These are phyloP conservation scores for Neelides folsomi DNA, from an alignment of 2,888 invertebrate genomes.

Conservation along the genomic window DNA sequence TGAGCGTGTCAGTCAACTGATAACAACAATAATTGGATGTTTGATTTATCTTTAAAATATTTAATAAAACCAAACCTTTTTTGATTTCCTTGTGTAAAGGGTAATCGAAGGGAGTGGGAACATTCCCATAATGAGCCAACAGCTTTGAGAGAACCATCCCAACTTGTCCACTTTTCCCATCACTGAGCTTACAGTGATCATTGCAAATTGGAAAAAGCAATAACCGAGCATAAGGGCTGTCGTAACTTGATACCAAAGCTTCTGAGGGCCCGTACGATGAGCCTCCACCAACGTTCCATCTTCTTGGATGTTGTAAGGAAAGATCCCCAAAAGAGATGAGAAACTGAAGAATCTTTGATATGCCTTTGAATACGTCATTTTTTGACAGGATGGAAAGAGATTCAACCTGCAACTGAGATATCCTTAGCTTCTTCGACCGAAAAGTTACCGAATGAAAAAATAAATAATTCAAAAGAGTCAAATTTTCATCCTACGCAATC, in stretches of 20 bases:
- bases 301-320: constrained; percentile 29
- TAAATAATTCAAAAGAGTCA: too few species aligned
- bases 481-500: too few species aligned
- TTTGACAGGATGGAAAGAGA: neutral
- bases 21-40: too few species aligned
- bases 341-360: constrained; percentile 29
- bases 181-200: constrained; percentile 28
- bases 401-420: too few species aligned
- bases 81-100: constrained; percentile 28
- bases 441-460: too few species aligned
- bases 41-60: too few species aligned
- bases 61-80: constrained; percentile 11
- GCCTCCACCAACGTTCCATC: constrained; percentile 31
- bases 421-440: too few species aligned
- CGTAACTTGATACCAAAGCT: constrained; percentile 25
- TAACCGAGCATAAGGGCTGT: constrained; percentile 21
- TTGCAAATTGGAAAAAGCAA: constrained; percentile 27
- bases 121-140: constrained; percentile 31
- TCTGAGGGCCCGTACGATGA: constrained; percentile 25
- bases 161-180: constrained; percentile 30
- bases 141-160: constrained; percentile 30
- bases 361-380: constrained; percentile 19
- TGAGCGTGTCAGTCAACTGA: constrained; percentile 24
- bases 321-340: constrained; percentile 25
- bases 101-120: constrained; percentile 27